Evolutionary conservation across 1,140 invertebrate genomes (phyloP), one percentile per base, ranked within the genome.

Genomic region (Halesus radiatus): DNA sequence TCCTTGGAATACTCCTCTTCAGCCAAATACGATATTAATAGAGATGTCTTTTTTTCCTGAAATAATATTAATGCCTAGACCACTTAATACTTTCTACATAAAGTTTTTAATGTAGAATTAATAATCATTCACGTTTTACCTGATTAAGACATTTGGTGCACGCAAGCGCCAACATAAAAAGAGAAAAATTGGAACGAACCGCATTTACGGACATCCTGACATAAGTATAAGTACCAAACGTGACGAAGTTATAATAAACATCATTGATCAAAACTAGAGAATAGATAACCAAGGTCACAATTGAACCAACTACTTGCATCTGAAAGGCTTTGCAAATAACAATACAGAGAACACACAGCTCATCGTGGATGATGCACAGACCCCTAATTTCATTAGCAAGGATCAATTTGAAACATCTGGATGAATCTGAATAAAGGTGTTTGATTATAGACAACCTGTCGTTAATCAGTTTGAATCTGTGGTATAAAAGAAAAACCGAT

Each of bases 71-170:
- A 6, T 4, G n/a, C n/a, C 8, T 1, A 56, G n/a, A n/a, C n/a
- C n/a, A n/a, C n/a, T n/a, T n/a, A n/a, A n/a, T n/a, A 56, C 20
- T 18, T 56, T 56, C n/a, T 4, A 18, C 16, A 37, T 6, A 37
- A 56, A 64, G 13, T 64, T 23, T 22, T 1, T 3, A 13, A 37
- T 4, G 7, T 37, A 4, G 7, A 7, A 8, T 37, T 37, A 37
- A 16, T 26, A 32, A 32, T 3, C 0, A 16, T n/a, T 29, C 16
- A 16, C 10, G 16, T 29, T 29, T 29, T 3, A 64, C 62, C 32
- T 68, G 64, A 6, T 68, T 50, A 0, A 68, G 6, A 37, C 64
- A 68, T 50, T 68, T 26, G 3, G 64, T 32, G 64, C 64, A 68
- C 1, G 37, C 15, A 1, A 68, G 18, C 10, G 18, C 20, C 29